phyloP scores from a whole-genome alignment of 2,888 invertebrate genomes.

The Heteromurus nitidus region DNA sequence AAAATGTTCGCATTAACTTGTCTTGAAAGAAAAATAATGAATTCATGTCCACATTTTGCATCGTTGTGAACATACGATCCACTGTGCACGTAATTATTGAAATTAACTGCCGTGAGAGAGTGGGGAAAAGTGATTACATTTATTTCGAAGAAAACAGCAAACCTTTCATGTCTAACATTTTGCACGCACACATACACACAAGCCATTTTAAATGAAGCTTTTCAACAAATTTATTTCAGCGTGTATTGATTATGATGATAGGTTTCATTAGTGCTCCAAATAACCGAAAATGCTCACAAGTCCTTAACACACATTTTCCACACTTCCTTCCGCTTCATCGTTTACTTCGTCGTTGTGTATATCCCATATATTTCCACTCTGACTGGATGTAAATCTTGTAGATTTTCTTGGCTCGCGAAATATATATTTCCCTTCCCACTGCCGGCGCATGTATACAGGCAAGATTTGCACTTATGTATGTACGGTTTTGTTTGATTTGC shows the following conservation, averaged over 20 bases:
- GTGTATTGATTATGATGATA: slow-evolving; percentile 22
- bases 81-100: neutral
- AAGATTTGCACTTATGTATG: neutral
- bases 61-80: too few relatives aligned
- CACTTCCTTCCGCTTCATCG: slow-evolving; percentile 15
- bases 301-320: slow-evolving; percentile 19
- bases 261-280: slow-evolving; percentile 18
- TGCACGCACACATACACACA: too few relatives aligned
- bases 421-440: neutral
- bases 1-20: slow-evolving; percentile 6
- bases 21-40: neutral
- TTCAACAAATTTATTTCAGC: slow-evolving; percentile 21
- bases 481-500: slow-evolving; percentile 14
- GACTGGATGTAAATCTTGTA: neutral
- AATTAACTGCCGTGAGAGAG: neutral
- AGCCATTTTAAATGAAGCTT: slow-evolving; percentile 19
- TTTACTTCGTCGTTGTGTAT: neutral
- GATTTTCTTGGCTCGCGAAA: slow-evolving; percentile 36
- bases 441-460: neutral
- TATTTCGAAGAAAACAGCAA: neutral
- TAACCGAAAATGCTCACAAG: slow-evolving; percentile 17
- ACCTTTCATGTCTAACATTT: neutral
- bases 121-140: neutral
- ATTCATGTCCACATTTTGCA: neutral
- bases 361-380: neutral